Conservation (phyloP, 2,797 vertebrate genomes). For the Clarias platycephalus region DNA sequence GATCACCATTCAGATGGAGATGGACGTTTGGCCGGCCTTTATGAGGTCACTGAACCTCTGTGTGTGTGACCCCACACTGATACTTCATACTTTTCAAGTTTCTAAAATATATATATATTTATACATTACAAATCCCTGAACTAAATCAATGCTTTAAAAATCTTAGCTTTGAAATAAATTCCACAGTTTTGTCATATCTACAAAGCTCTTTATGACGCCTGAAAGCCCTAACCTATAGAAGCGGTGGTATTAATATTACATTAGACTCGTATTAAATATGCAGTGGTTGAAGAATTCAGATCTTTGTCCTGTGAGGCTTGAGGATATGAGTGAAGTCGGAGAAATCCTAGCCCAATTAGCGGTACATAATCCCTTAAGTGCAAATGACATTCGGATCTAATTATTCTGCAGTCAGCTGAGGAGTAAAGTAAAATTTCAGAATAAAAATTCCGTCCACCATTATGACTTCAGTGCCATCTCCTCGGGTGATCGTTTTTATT, state of each 20-base stretch:
- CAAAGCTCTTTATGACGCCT: constrained; percentile 1
- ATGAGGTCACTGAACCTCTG: neutral
- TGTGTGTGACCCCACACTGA: neutral
- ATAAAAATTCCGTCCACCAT: constrained; percentile 40
- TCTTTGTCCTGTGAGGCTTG: constrained; percentile 24
- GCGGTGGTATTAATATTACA: constrained; percentile 40
- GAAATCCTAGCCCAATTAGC: constrained; percentile 33
- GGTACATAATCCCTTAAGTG: constrained; percentile 33
- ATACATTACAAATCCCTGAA: neutral
- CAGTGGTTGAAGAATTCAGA: constrained; percentile 28
- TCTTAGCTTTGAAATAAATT: constrained; percentile 17
- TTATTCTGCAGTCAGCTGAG: constrained; percentile 22
- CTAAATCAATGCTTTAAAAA: neutral
- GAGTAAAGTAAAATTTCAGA: constrained; percentile 28
- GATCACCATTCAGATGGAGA: neutral
- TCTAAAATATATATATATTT: neutral
- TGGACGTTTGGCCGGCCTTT: neutral
- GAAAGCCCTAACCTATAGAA: constrained; percentile 17
- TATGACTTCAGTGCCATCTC: constrained; percentile 29
- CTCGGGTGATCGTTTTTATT: constrained; percentile 50
- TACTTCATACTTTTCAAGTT: neutral
- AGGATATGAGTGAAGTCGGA: constrained; percentile 20
- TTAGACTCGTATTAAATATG: constrained; percentile 35
- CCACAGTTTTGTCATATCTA: neutral
- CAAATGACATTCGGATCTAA: constrained; percentile 24